Percentiles rank a stretch among this genome's conserved stretches.
These are phyloP conservation scores for Kuschelorhynchus macadamiae DNA, from an alignment of 2,888 invertebrate species.

Conservation along the genomic window DNA sequence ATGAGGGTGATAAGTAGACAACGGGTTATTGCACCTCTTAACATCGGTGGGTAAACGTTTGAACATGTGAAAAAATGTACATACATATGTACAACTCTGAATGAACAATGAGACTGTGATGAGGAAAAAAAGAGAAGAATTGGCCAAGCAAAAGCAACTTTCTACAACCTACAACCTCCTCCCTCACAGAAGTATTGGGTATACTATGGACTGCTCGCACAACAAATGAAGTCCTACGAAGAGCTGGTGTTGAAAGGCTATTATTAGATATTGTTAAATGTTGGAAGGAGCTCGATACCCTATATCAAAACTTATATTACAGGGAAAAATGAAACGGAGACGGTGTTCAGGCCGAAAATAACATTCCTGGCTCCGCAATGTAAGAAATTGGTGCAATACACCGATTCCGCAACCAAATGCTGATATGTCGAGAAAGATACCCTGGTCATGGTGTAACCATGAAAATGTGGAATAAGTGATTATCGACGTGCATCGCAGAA, in stretches of 20 bases:
- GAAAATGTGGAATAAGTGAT: no score
- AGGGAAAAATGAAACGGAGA: not conserved
- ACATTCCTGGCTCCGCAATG: not conserved
- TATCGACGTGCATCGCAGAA: no score
- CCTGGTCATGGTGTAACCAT: not conserved
- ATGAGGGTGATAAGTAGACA: no score
- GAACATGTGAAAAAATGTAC: not conserved
- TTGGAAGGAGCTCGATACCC: no score
- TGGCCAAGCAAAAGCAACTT: not conserved
- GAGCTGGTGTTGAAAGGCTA: not conserved
- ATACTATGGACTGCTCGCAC: not conserved
- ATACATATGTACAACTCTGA: not conserved
- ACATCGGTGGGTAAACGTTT: not conserved
- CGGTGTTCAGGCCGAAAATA: not conserved
- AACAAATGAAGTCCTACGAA: not conserved
- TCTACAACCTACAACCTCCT: not conserved
- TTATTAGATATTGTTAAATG: no score
- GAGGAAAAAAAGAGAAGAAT: conserved; percentile 2
- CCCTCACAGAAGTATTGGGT: not conserved
- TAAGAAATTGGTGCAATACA: not conserved
- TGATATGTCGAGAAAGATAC: no score
- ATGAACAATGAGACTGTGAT: not conserved
- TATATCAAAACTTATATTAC: no score
- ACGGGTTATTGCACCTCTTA: not conserved
- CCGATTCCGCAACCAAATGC: not conserved